Percentiles rank a stretch among this genome's conserved stretches.
Evolutionary conservation across 2,113 vertebrate genomes (phyloP).

Genomic region (Daboia siamensis): DNA sequence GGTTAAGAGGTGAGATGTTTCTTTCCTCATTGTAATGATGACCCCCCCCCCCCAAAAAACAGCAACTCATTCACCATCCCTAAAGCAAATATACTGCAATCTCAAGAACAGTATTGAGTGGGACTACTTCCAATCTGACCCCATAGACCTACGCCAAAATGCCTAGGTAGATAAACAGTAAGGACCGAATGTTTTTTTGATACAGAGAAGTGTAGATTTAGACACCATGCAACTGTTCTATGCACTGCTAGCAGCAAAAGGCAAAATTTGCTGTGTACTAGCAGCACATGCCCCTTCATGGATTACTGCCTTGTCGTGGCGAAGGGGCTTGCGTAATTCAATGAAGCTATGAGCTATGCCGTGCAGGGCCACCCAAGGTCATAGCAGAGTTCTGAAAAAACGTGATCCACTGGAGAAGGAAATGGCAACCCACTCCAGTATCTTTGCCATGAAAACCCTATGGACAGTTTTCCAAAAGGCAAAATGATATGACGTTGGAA

Average conservation of each 20-base stretch:
- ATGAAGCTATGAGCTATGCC: too few species aligned
- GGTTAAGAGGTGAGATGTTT: not conserved
- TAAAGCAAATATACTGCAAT: not conserved
- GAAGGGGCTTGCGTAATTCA: too few species aligned
- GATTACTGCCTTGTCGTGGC: too few species aligned
- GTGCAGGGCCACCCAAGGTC: too few species aligned
- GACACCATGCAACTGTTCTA: not conserved
- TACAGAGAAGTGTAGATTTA: not conserved
- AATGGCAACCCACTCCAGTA: too few species aligned
- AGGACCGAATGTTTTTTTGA: not conserved
- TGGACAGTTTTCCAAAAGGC: too few species aligned
- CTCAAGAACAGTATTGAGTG: not conserved
- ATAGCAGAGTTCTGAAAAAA: too few species aligned
- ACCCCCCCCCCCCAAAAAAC: not conserved
- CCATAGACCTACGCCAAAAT: not conserved
- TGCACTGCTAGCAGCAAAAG: not conserved
- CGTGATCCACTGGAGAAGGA: too few species aligned
- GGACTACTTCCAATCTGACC: not conserved
- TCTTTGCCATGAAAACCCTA: too few species aligned
- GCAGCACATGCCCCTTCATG: too few species aligned
- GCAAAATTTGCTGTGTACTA: not conserved
- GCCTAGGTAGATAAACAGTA: not conserved
- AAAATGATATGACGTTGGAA: too few species aligned
- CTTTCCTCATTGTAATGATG: not conserved
- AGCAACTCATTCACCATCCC: not conserved